These are phyloP conservation scores for Bergia puertoricense DNA, from an alignment of 92 coral and sea anemone genomes.

Conservation along the genomic window DNA sequence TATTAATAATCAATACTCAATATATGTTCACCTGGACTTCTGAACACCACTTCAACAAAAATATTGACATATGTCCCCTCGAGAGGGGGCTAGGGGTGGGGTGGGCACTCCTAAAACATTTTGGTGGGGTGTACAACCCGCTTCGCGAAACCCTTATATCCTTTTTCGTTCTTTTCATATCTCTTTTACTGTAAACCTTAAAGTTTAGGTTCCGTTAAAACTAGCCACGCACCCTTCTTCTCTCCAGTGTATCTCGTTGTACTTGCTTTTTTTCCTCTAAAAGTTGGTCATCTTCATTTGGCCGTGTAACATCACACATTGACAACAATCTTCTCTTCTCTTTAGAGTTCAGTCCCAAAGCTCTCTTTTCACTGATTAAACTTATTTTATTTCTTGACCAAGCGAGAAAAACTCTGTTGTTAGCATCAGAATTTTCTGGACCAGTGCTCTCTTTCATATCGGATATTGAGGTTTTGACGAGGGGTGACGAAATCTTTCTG, in stretches of 20 bases:
- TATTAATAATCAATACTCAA: no score
- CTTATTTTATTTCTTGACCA: constrained; percentile 17
- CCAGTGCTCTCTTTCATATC: not conserved
- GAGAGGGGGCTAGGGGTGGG: no score
- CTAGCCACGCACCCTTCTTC: constrained; percentile 5
- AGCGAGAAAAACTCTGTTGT: constrained; percentile 1
- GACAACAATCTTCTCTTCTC: constrained; percentile 14
- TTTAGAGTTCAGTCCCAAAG: not conserved
- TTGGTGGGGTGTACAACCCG: no score
- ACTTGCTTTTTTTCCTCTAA: not conserved
- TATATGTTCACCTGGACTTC: no score
- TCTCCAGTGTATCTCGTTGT: not conserved
- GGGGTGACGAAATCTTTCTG: not conserved
- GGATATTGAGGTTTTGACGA: not conserved
- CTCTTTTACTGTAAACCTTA: no score
- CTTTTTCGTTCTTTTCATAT: no score
- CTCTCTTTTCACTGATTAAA: constrained; percentile 30
- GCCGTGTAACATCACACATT: not conserved
- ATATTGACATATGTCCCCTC: no score
- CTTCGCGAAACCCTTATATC: no score
- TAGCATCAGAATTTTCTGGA: not conserved
- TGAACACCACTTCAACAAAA: no score
- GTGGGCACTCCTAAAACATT: no score
- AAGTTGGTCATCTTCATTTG: not conserved
- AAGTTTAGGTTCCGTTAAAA: not conserved